Evolutionary conservation across 2,888 invertebrate species (phyloP).

Genomic region (Baccha elongata): DNA sequence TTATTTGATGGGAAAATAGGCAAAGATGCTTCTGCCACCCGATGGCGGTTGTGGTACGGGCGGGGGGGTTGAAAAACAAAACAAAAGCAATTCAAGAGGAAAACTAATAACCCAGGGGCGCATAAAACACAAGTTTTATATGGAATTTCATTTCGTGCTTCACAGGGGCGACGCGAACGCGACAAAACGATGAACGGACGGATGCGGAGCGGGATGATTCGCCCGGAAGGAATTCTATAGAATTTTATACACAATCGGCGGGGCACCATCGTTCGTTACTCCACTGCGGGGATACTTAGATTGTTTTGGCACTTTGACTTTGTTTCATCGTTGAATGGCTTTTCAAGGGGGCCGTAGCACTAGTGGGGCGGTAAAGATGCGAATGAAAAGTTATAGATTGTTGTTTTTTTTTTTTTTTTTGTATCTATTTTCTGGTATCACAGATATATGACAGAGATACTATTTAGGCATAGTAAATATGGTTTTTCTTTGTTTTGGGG

Average conservation of each 20-base stretch:
- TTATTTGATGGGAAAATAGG: constrained; percentile 71
- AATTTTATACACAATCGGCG: constrained; percentile 15
- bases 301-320: constrained; percentile 51
- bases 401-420: too few species aligned
- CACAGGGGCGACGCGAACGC: neutral
- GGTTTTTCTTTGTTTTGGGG: constrained; percentile 24
- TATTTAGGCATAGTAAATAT: constrained; percentile 33
- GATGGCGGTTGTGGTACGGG: neutral
- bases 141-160: constrained; percentile 64
- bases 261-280: constrained; percentile 3
- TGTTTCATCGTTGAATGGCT: constrained; percentile 37
- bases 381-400: constrained; percentile 44
- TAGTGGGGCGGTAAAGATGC: neutral
- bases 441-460: constrained; percentile 48
- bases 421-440: constrained; percentile 54
- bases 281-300: constrained; percentile 7
- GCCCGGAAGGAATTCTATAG: constrained; percentile 51
- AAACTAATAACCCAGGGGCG: constrained; percentile 72
- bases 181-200: neutral
- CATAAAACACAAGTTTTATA: constrained; percentile 67
- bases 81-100: constrained; percentile 71
- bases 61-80: constrained; percentile 43
- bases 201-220: constrained; percentile 23
- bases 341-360: neutral
- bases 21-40: constrained; percentile 35